Evolutionary conservation across 2,113 vertebrate genomes (phyloP), one percentile per base, ranked within the genome.

Genomic region (Cichladusa arquata): DNA sequence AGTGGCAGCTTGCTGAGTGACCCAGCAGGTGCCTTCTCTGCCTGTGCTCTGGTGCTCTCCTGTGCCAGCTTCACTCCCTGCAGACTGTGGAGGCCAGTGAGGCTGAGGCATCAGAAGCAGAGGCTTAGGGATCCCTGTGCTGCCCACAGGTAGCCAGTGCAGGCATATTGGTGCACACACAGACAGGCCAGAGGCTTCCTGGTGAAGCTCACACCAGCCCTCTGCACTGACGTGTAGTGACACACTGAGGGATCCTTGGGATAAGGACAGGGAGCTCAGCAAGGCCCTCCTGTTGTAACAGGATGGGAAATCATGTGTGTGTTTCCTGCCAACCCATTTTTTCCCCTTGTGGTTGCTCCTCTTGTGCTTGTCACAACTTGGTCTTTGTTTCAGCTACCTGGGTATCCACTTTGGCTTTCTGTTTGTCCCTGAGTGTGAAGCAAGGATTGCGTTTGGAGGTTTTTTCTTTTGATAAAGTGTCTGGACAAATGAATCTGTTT

Each of bases 331-430:
- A 56, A 13, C 15, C 10, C 5, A 0, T 29, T 58, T 45, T 33
- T 1, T 1, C 9, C 19, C 3, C 13, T 45, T 0, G 0, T 34
- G 58, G 36, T 19, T 36, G 24, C 40, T 93, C 16, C 53, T 65
- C 34, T 44, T 56, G 70, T 66, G 50, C 79, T 61, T 0, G 15
- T 78, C 84, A 78, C 56, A 78, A 33, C 47, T 86, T 38, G 12
- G 25, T 83, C 57, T 82, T 67, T 47, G 47, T 88, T 95, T 76
- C 0, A 1, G 73, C 81, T 74, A 1, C 69, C 19, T 7, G 4
- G 48, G 28, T 61, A 64, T 36, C 36, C 0, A 1, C 42, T 79
- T 79, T 45, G 81, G 26, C 78, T 87, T 81, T 79, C 33, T 81
- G 45, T 70, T 76, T 82, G 73, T 71, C 65, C 47, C 47, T 53